A percentile compares a stretch with the other conserved stretches of the same genome.
Conservation (phyloP, 2,888 invertebrate species). For the Brachypalpus laphriformis region DNA sequence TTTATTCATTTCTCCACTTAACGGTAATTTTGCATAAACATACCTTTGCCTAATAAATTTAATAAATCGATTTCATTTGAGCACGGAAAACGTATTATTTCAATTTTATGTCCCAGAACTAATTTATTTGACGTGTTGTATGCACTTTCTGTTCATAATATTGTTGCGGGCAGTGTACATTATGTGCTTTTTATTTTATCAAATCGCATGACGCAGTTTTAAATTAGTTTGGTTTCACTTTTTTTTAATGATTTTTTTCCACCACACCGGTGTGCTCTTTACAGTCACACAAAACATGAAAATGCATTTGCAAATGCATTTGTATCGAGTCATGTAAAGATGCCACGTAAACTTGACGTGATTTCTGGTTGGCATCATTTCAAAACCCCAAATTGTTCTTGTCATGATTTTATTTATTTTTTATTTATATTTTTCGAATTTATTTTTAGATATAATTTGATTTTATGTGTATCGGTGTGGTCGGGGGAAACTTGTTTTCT, state of each 20-base stretch:
- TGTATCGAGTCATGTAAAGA: neutral
- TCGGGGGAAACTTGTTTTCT: neutral
- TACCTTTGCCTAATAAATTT: neutral
- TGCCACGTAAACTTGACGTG: slow-evolving; percentile 64
- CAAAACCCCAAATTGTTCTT: slow-evolving; percentile 36
- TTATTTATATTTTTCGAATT: neutral
- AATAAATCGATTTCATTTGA: neutral
- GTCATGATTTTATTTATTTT: slow-evolving; percentile 21
- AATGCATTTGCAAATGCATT: slow-evolving; percentile 35
- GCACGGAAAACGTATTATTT: neutral
- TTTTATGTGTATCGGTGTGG: slow-evolving; percentile 7
- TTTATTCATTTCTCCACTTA: neutral
- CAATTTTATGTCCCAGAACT: neutral
- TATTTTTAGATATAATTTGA: slow-evolving; percentile 34
- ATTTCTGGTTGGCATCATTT: slow-evolving; percentile 44
- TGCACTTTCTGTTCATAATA: neutral
- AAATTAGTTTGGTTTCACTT: slow-evolving; percentile 14
- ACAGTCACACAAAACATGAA: neutral
- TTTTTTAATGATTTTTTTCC: neutral
- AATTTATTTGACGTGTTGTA: neutral
- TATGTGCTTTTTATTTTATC: neutral
- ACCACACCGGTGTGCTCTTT: too few species aligned
- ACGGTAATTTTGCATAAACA: neutral
- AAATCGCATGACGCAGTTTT: slow-evolving; percentile 35
- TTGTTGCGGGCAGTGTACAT: neutral